These are phyloP conservation scores for Athalia circularis DNA, from an alignment of 2,888 invertebrate genomes.

Conservation along the genomic window DNA sequence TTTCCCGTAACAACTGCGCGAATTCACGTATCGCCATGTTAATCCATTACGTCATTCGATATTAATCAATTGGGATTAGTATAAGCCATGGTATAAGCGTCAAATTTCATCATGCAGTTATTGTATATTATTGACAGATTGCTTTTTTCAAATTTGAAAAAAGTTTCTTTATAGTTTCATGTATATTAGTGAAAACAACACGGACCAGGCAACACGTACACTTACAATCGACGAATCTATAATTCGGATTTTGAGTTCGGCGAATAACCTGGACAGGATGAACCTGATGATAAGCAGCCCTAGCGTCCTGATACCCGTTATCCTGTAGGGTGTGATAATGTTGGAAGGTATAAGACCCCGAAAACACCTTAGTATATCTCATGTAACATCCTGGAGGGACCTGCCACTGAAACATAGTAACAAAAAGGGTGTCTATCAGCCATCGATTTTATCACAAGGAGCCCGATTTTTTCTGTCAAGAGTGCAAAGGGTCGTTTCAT, in stretches of 20 bases:
- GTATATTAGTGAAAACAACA: slow-evolving; percentile 39
- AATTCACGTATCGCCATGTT: neutral
- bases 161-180: neutral
- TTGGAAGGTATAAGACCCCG: slow-evolving; percentile 64
- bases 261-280: slow-evolving; percentile 67
- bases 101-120: neutral
- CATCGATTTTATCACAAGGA: neutral
- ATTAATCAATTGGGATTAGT: neutral
- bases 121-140: slow-evolving; percentile 12
- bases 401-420: slow-evolving; percentile 60
- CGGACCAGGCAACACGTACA: slow-evolving; percentile 56
- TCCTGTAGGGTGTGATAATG: slow-evolving; percentile 61
- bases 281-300: slow-evolving; percentile 62
- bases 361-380: slow-evolving; percentile 68
- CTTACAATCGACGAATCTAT: slow-evolving; percentile 66
- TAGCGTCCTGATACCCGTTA: slow-evolving; percentile 58
- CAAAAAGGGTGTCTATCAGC: neutral
- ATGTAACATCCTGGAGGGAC: slow-evolving; percentile 70
- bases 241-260: slow-evolving; percentile 52
- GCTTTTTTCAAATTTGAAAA: too few species aligned
- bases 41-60: slow-evolving; percentile 7
- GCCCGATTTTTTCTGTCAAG: neutral
- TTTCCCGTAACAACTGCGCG: neutral
- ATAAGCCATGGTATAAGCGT: neutral
- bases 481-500: neutral